Percentiles rank a stretch among this genome's conserved stretches.
Conservation (phyloP, 2,113 vertebrate species). For the Numenius arquata region DNA sequence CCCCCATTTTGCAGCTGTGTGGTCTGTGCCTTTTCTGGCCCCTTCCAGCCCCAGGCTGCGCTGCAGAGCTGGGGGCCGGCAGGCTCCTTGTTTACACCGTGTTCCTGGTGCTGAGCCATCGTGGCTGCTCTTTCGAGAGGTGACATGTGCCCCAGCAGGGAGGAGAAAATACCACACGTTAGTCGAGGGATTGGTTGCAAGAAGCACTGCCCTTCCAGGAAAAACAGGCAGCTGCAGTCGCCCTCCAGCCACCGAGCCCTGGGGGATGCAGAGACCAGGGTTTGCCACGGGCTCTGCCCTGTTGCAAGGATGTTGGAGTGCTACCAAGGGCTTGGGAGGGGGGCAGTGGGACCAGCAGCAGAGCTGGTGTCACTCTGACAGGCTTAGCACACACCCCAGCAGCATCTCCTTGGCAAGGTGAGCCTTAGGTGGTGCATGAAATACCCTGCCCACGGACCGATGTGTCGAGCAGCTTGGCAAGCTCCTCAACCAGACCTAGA, state of each 20-base stretch:
- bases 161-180: background rate
- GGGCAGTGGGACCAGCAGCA: rapidly evolving
- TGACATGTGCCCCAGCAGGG: rapidly evolving
- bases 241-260: rapidly evolving
- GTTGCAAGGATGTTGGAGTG: rapidly evolving
- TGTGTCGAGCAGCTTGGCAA: background rate
- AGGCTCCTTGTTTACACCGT: background rate
- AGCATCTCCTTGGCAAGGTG: background rate
- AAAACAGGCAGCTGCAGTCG: background rate
- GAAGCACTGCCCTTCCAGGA: background rate
- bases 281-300: background rate
- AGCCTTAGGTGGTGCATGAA: background rate
- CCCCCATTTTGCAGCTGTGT: background rate
- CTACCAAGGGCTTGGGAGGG: background rate
- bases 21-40: background rate
- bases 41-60: background rate
- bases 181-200: background rate
- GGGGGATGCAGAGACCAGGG: rapidly evolving
- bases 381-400: background rate
- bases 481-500: background rate
- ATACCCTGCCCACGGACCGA: rapidly evolving
- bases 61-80: background rate
- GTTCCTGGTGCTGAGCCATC: background rate
- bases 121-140: rapidly evolving
- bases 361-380: background rate